These are phyloP conservation scores for Sparidentex hasta DNA, from an alignment of 2,797 vertebrate species.

Conservation along the genomic window DNA sequence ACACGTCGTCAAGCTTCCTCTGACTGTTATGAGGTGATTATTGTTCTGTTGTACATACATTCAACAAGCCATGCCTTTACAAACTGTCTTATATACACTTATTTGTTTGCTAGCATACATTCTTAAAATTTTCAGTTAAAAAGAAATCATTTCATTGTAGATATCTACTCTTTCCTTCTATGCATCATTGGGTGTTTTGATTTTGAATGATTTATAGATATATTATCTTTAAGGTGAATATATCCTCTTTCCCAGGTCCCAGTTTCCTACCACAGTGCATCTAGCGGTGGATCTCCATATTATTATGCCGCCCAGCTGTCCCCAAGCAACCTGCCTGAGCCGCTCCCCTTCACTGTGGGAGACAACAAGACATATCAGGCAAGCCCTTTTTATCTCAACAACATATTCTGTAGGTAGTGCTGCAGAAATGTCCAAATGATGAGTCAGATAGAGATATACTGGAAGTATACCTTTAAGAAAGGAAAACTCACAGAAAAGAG, in stretches of 20 bases:
- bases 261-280: constrained; percentile 91
- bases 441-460: constrained; percentile 17
- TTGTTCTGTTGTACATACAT: background rate
- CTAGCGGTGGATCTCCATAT: constrained; percentile 90
- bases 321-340: constrained; percentile 93
- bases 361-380: constrained; percentile 97
- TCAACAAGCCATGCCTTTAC: background rate
- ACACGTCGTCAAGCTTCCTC: constrained; percentile 91
- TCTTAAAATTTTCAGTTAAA: background rate
- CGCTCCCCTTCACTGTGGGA: constrained; percentile 95
- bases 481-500: background rate
- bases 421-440: constrained; percentile 21
- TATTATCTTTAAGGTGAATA: constrained; percentile 18
- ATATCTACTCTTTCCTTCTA: background rate
- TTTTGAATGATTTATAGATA: background rate
- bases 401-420: background rate
- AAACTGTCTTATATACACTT: background rate
- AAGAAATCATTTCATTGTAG: background rate
- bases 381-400: constrained; percentile 44
- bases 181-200: background rate
- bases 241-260: constrained; percentile 83
- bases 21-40: constrained; percentile 91
- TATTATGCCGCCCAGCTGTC: constrained; percentile 97
- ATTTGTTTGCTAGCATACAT: background rate
- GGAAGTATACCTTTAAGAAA: background rate